Evolutionary conservation across 2,113 vertebrate species (phyloP), one percentile per base, ranked within the genome.

Genomic region (Vidua chalybeata): DNA sequence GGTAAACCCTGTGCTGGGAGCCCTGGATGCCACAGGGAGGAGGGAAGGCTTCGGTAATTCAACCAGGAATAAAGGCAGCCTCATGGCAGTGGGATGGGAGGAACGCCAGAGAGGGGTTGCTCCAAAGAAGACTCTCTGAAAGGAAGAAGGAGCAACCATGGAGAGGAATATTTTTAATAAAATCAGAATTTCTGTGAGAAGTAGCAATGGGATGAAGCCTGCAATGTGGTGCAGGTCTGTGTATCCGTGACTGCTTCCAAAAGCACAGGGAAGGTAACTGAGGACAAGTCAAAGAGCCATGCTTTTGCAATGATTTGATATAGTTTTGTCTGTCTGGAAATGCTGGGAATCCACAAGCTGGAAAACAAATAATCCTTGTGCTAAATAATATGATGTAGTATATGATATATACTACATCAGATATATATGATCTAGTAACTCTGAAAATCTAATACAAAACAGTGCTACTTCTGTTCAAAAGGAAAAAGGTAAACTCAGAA

Each of bases 1-100:
- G 93, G 87, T 90, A 97, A 97, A 93, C 93, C 96, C 91, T 84
- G 61, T 0, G 16, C 91, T 61, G 94, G 93, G 94, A 94, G 2
- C 9, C 80, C 48, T 11, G 83, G 71, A 58, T 68, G 48, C 90
- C 93, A 75, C 3, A 4, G 71, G 75, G 55, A 91, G 78, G 78
- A 83, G 85, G 72, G 66, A 90, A 67, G 46, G 67, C 68, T 68
- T 49, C 31, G 9, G 90, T 52, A 80, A 93, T 59, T 6, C 0
- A 2, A 79, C 81, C 92, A 86, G 54, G 76, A 95, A 89, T 83
- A 92, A 96, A 86, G 76, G 88, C 82, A 75, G 90, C 74, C 86
- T 86, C 64, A 90, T 26, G 68, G 83, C 85, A 88, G 35, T 37
- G 85, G 76, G 94, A 90, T 46, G 82, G 79, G 24, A 94, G 79